These are phyloP conservation scores for Mastacembelus armatus DNA, from an alignment of 2,797 vertebrate genomes.

Conservation along the genomic window DNA sequence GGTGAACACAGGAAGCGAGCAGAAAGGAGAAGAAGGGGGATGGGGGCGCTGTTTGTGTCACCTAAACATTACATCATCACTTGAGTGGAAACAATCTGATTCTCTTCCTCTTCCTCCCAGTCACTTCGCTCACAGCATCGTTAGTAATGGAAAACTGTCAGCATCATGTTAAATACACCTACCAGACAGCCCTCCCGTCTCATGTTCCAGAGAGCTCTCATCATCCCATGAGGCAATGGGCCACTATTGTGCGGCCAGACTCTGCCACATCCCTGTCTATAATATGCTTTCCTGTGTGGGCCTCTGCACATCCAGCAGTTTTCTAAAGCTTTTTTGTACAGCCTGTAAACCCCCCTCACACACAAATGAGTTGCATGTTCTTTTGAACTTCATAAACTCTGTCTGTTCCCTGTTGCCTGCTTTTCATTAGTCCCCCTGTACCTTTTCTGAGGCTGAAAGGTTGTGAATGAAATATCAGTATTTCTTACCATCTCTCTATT, in stretches of 20 bases:
- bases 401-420: slow-evolving; percentile 12
- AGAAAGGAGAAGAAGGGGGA: slow-evolving; percentile 48
- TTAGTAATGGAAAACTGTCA: slow-evolving; percentile 48
- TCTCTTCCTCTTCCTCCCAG: slow-evolving; percentile 22
- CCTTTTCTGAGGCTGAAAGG: slow-evolving; percentile 3
- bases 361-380: slow-evolving; percentile 64
- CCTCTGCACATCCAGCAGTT: slow-evolving; percentile 73
- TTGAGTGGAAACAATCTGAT: slow-evolving; percentile 49
- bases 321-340: slow-evolving; percentile 67
- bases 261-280: slow-evolving; percentile 55
- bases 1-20: slow-evolving; percentile 64
- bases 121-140: background rate
- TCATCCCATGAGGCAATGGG: slow-evolving; percentile 60
- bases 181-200: slow-evolving; percentile 30
- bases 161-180: slow-evolving; percentile 47
- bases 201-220: slow-evolving; percentile 72
- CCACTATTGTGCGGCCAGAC: slow-evolving; percentile 64
- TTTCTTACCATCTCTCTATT: slow-evolving; percentile 10
- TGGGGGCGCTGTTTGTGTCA: slow-evolving; percentile 58
- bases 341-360: slow-evolving; percentile 9
- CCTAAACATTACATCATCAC: slow-evolving; percentile 78
- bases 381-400: slow-evolving; percentile 59
- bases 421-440: slow-evolving; percentile 10
- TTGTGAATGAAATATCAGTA: slow-evolving; percentile 1
- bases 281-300: slow-evolving; percentile 59